Percentiles rank a stretch among this genome's conserved stretches.
These are phyloP conservation scores for Eubasilissa regina DNA, from an alignment of 1,140 invertebrate species.

Conservation along the genomic window DNA sequence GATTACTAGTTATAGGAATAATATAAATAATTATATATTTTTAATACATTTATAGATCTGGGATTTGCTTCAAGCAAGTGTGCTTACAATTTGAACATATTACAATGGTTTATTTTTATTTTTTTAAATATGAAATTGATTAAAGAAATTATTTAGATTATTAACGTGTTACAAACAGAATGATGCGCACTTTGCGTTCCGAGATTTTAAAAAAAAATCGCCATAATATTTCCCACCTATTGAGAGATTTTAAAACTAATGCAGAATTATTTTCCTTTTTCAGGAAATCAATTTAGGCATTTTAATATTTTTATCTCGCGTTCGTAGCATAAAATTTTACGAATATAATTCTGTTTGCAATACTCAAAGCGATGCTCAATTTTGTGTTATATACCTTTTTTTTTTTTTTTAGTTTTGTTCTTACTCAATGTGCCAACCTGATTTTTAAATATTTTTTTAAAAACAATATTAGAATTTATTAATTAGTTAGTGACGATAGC, in stretches of 20 bases:
- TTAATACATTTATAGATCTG: slow-evolving; percentile 19
- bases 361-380: too few species aligned
- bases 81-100: background rate
- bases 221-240: too few species aligned
- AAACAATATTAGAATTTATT: background rate
- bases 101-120: background rate
- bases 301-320: too few species aligned
- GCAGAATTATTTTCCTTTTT: too few species aligned
- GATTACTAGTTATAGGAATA: slow-evolving; percentile 19
- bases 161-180: background rate
- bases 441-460: slow-evolving; percentile 4
- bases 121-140: background rate
- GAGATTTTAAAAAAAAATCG: background rate
- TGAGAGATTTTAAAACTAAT: too few species aligned
- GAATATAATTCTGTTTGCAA: too few species aligned
- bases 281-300: too few species aligned
- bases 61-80: background rate
- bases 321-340: too few species aligned
- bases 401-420: background rate
- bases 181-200: background rate
- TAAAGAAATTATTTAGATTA: background rate
- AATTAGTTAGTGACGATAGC: background rate
- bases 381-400: too few species aligned
- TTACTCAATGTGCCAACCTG: slow-evolving; percentile 11
- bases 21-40: slow-evolving; percentile 8